These are phyloP conservation scores for Xanthorhoe designata DNA, from an alignment of 2,888 invertebrate species.

Conservation along the genomic window DNA sequence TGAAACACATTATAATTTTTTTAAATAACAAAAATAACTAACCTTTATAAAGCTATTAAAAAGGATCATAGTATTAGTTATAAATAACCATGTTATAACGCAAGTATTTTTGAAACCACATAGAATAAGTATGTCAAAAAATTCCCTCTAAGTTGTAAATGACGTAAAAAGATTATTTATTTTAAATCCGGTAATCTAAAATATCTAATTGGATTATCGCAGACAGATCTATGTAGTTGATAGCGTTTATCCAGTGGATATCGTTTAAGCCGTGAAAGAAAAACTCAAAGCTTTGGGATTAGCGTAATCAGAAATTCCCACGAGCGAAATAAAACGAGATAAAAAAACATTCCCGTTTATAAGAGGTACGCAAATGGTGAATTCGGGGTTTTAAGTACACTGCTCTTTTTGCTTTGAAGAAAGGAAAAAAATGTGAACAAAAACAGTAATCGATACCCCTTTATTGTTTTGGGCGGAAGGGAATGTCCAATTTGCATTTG, in stretches of 20 bases:
- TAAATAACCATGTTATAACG: too few species aligned
- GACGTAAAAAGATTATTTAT: background rate
- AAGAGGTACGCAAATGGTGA: slow-evolving; percentile 36
- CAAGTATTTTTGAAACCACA: too few species aligned
- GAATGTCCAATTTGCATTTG: slow-evolving; percentile 14
- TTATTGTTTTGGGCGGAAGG: slow-evolving; percentile 6
- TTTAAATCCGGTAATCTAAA: slow-evolving; percentile 7
- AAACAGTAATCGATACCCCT: slow-evolving; percentile 24
- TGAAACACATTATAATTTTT: background rate
- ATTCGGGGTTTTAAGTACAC: slow-evolving; percentile 34
- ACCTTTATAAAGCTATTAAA: too few species aligned
- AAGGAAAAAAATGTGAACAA: slow-evolving; percentile 20
- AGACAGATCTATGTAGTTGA: slow-evolving; percentile 19
- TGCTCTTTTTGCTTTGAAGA: slow-evolving; percentile 20
- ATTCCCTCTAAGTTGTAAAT: background rate
- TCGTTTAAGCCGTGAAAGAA: slow-evolving; percentile 43
- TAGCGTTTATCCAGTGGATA: slow-evolving; percentile 34
- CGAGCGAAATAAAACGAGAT: slow-evolving; percentile 50
- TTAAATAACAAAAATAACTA: too few species aligned
- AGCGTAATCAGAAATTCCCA: slow-evolving; percentile 56
- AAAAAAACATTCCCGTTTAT: slow-evolving; percentile 44
- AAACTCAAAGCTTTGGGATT: slow-evolving; percentile 46
- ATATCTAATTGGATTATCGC: slow-evolving; percentile 39
- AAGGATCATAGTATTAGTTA: too few species aligned
- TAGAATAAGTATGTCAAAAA: too few species aligned